Conservation (phyloP, 2,888 invertebrate species). For the Beris chalybata region DNA sequence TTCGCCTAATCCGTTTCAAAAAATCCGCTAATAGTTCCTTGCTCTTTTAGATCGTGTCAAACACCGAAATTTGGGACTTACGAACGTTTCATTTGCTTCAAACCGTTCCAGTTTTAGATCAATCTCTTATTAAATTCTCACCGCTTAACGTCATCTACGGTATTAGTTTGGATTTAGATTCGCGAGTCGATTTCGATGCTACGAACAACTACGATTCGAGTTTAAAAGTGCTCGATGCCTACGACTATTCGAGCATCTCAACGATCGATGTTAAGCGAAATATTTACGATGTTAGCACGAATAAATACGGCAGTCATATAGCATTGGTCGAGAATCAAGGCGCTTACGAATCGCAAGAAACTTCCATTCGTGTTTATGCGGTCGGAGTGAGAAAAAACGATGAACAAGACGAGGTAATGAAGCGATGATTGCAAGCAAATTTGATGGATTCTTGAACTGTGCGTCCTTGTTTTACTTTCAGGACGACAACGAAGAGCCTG, state of each 20-base stretch:
- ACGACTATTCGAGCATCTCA: constrained; percentile 92
- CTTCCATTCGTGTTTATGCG: constrained; percentile 88
- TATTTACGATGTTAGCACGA: constrained; percentile 83
- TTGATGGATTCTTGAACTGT: constrained; percentile 1
- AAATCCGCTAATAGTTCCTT: constrained; percentile 1
- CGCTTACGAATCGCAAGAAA: constrained; percentile 83
- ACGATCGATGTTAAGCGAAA: constrained; percentile 91
- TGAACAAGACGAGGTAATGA: constrained; percentile 79
- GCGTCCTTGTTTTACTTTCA: constrained; percentile 43
- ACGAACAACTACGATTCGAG: constrained; percentile 82
- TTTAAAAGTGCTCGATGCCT: constrained; percentile 92
- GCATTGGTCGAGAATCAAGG: constrained; percentile 90
- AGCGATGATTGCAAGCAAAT: background rate
- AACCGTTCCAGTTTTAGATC: constrained; percentile 91
- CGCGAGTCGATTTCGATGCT: constrained; percentile 70
- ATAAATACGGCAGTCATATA: constrained; percentile 81
- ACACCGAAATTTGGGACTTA: constrained; percentile 98
- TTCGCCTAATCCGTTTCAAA: background rate
- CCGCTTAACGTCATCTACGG: constrained; percentile 87
- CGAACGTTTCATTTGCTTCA: constrained; percentile 90
- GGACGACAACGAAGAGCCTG: constrained; percentile 68
- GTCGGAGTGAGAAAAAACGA: constrained; percentile 85
- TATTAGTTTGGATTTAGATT: constrained; percentile 73
- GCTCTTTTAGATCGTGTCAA: constrained; percentile 77
- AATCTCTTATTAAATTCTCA: constrained; percentile 86